phyloP scores from a whole-genome alignment of 2,113 vertebrate genomes.

The Tricholaema leucomelas region DNA sequence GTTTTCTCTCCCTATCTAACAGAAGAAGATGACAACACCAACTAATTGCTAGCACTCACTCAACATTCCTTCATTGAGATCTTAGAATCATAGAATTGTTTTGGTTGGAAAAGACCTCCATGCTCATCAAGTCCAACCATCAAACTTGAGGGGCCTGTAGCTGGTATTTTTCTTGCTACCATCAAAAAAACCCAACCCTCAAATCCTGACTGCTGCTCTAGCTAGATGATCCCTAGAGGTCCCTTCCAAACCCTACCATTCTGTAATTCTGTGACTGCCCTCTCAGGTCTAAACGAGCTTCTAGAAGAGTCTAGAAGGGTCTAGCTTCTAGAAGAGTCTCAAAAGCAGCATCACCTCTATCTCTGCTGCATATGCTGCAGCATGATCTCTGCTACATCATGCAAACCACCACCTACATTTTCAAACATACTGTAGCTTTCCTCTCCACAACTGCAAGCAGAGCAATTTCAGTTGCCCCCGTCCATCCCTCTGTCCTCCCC shows the following conservation, averaged over 20 bases:
- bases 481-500: background rate
- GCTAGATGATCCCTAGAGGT: too few species aligned
- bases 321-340: background rate
- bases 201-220: background rate
- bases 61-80: fast-evolving
- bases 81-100: too few species aligned
- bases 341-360: background rate
- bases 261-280: too few species aligned
- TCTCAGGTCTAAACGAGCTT: background rate
- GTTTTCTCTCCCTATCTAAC: background rate
- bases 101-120: too few species aligned
- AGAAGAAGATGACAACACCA: background rate
- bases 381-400: background rate
- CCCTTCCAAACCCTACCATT: too few species aligned
- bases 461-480: background rate
- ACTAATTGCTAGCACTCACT: too few species aligned
- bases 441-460: background rate
- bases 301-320: too few species aligned
- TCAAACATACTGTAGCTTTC: background rate
- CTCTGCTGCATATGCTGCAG: background rate
- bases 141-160: background rate
- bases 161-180: background rate
- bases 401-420: background rate
- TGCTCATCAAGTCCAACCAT: too few species aligned
- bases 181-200: too few species aligned